A percentile compares a stretch with the other conserved stretches of the same genome.
Conservation (phyloP, 2,888 invertebrate species). For the Xestia c-nigrum region DNA sequence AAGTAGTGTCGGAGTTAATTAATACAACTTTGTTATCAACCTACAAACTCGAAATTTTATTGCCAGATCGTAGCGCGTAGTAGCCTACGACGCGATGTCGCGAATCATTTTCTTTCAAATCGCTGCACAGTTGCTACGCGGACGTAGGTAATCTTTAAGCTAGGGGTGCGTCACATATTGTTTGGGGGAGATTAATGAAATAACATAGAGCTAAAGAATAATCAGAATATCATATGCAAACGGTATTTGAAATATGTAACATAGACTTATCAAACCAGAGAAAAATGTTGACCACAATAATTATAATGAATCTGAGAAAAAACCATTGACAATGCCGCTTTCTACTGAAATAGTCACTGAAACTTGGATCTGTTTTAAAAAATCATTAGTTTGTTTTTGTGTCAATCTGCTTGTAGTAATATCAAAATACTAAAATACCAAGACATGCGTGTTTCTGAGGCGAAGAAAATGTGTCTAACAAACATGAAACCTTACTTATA, state of each 20-base stretch:
- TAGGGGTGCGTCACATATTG: conserved; percentile 52
- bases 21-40: conserved; percentile 5
- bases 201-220: conserved; percentile 14
- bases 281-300: background rate
- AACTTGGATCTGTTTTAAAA: background rate
- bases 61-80: conserved; percentile 31
- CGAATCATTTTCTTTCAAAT: conserved; percentile 17
- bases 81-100: conserved; percentile 25
- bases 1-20: background rate
- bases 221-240: background rate
- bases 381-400: background rate
- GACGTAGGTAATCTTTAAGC: conserved; percentile 23
- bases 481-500: background rate
- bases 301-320: background rate
- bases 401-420: background rate
- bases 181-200: conserved; percentile 51
- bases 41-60: background rate
- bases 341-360: background rate
- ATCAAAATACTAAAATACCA: background rate
- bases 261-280: background rate
- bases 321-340: background rate
- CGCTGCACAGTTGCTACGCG: conserved; percentile 34
- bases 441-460: background rate
- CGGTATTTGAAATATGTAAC: conserved; percentile 1
- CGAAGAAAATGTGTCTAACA: background rate